Conservation (phyloP, 2,888 invertebrate genomes). For the Noctua pronuba region DNA sequence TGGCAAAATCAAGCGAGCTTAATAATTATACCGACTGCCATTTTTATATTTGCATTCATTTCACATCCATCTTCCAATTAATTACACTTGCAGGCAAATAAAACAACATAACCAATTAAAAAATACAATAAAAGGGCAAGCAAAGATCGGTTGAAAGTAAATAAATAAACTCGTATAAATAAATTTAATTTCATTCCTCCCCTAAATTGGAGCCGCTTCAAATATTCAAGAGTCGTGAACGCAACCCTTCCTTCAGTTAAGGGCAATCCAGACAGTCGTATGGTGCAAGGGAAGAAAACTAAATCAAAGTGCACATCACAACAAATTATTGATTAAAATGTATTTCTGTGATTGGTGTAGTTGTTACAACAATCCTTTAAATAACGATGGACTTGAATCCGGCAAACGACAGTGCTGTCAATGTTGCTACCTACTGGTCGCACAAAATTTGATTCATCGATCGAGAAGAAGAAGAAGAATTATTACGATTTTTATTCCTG, state of each 20-base stretch:
- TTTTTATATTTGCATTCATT: background rate
- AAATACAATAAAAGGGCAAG: slow-evolving; percentile 73
- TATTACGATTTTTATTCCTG: background rate
- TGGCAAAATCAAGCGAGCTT: background rate
- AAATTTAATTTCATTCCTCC: slow-evolving; percentile 89
- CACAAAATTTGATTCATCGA: too few species aligned
- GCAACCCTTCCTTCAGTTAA: slow-evolving; percentile 88
- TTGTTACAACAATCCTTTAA: background rate
- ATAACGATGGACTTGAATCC: too few species aligned
- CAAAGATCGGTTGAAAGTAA: slow-evolving; percentile 80
- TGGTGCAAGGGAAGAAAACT: slow-evolving; percentile 67
- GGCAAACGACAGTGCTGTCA: too few species aligned
- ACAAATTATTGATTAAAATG: background rate
- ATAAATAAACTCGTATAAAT: slow-evolving; percentile 88
- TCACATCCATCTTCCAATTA: slow-evolving; percentile 23
- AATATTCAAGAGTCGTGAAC: slow-evolving; percentile 90
- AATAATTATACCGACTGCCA: too few species aligned
- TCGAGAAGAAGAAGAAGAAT: too few species aligned
- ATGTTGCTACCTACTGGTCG: too few species aligned
- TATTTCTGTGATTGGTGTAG: background rate
- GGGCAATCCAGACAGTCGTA: slow-evolving; percentile 77
- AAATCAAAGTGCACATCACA: background rate
- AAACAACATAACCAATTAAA: slow-evolving; percentile 73
- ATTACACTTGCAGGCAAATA: slow-evolving; percentile 52
- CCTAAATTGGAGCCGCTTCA: slow-evolving; percentile 88